Evolutionary conservation across 2,797 vertebrate species (phyloP), one percentile per base, ranked within the genome.

Genomic region (Limnodromus scolopaceus): DNA sequence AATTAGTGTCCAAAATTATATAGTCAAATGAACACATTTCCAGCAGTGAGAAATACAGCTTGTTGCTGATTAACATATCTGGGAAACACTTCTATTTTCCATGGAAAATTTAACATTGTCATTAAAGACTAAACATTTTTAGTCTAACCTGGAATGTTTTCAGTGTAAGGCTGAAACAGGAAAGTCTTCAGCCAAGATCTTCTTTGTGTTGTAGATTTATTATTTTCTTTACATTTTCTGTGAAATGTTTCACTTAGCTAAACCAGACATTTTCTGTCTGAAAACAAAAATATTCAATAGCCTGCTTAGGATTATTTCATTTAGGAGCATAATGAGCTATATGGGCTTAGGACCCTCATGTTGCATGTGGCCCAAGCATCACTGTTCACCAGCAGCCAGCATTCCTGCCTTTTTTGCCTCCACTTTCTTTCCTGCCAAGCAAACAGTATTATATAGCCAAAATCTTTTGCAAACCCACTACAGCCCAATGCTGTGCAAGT

Each of bases 41-140:
- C 81, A 93, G 11, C 32, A 93, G 71, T 11, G 27, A 92, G 63
- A 53, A 91, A 74, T 84, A 71, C 19, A 46, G 45, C 53, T 92
- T 74, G 64, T 64, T 83, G 76, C 76, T 61, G 83, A 75, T 88
- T 84, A 90, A 82, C 66, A 30, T 82, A 80, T 58, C 72, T 85
- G 66, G 87, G 65, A 92, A 88, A 64, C 39, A 24, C 43, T 30
- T 66, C 16, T 45, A 57, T 84, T 84, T 74, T 57, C 65, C 51
- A 36, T 92, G 87, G 79, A 94, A 82, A 94, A 94, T 63, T 69
- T 81, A 81, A 63, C 39, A 48, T 78, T 82, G 41, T 82, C 41
- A 43, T 84, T 92, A 82, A 94, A 76, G 45, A 55, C 54, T 51
- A 57, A 86, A 75, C 25, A 19, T 41, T 90, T 96, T 90, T 74